These are phyloP conservation scores for Trididemnum miniatum DNA, from an alignment of 23 tunicate species.

Conservation along the genomic window DNA sequence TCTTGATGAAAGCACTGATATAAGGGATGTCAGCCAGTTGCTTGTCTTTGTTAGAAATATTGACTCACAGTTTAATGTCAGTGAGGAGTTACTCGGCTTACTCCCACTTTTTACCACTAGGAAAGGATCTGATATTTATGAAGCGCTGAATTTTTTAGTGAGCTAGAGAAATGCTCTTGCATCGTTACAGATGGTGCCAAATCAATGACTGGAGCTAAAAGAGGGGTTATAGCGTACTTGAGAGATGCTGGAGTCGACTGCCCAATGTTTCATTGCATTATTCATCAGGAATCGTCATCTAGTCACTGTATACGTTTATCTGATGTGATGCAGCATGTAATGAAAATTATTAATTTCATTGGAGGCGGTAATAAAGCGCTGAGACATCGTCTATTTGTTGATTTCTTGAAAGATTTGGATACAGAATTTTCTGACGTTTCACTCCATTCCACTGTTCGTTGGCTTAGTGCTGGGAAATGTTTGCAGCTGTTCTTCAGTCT, in stretches of 20 bases:
- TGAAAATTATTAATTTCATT: slow-evolving; percentile 55
- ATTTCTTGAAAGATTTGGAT: slow-evolving; percentile 44
- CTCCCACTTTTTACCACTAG: slow-evolving; percentile 22
- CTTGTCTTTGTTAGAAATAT: slow-evolving; percentile 31
- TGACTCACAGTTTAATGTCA: slow-evolving; percentile 48
- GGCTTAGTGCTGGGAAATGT: slow-evolving; percentile 65
- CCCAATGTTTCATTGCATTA: slow-evolving; percentile 48
- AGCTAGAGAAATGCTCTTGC: slow-evolving; percentile 50
- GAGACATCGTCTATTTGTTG: slow-evolving; percentile 31
- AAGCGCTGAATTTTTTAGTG: slow-evolving; percentile 25
- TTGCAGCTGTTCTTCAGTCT: slow-evolving; percentile 57
- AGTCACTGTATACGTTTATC: slow-evolving; percentile 36
- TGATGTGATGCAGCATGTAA: slow-evolving; percentile 50
- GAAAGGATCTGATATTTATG: slow-evolving; percentile 52
- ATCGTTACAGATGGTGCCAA: slow-evolving; percentile 61
- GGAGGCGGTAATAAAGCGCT: slow-evolving; percentile 49
- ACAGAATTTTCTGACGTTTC: slow-evolving; percentile 51
- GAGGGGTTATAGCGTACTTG: slow-evolving; percentile 35
- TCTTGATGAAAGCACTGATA: slow-evolving; percentile 55
- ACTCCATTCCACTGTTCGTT: slow-evolving; percentile 32
- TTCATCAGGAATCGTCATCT: slow-evolving; percentile 79
- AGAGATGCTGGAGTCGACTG: slow-evolving; percentile 51
- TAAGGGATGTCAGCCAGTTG: slow-evolving; percentile 46
- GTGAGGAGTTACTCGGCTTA: slow-evolving; percentile 42
- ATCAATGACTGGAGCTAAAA: slow-evolving; percentile 48